Evolutionary conservation across 2,113 vertebrate genomes (phyloP).

Genomic region (Arenaria interpres): DNA sequence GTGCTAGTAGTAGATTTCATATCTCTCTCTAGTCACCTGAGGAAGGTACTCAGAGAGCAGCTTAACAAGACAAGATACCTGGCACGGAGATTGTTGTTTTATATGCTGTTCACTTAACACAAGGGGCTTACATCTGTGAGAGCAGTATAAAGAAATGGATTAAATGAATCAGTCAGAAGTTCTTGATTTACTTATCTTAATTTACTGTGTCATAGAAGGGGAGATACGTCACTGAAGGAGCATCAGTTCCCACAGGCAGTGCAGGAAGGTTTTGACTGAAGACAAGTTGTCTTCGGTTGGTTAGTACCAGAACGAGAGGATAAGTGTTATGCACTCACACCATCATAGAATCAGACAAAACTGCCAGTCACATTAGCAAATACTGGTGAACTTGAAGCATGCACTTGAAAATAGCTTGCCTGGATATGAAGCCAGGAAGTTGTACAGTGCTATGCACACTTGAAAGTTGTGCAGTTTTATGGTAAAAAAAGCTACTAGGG

Average conservation of each 20-base stretch:
- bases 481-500: background rate
- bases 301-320: background rate
- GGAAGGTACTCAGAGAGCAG: background rate
- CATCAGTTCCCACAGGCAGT: background rate
- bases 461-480: background rate
- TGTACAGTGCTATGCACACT: background rate
- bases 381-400: background rate
- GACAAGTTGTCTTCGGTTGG: background rate
- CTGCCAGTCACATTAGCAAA: background rate
- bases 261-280: background rate
- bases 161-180: background rate
- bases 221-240: background rate
- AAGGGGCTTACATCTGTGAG: background rate
- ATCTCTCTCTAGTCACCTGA: background rate
- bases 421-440: background rate
- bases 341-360: background rate
- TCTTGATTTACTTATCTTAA: background rate
- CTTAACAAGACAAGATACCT: background rate
- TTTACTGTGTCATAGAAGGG: background rate
- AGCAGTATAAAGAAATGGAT: background rate
- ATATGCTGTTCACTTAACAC: background rate
- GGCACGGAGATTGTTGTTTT: background rate
- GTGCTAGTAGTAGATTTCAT: background rate
- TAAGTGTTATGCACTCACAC: background rate
- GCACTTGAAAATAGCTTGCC: background rate